Base-by-base conservation (phyloP, 2,113 vertebrate species). In the Dryoscopus gambensis region DNA sequence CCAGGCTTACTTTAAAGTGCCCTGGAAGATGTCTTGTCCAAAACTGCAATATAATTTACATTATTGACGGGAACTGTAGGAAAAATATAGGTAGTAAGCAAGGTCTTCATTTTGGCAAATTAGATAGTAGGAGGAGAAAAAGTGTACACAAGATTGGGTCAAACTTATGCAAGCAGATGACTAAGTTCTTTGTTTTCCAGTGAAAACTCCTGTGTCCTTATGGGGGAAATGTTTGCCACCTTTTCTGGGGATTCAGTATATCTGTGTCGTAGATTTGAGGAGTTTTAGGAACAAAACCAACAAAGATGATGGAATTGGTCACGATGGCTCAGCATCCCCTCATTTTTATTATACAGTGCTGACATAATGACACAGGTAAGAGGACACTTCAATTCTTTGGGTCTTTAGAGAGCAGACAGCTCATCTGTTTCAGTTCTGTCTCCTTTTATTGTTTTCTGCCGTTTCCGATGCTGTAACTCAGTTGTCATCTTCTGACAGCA, bases 321-420 rank as follows among this genome's bases (percentile, higher is more conserved):
- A 50, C 4, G 4, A 23, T 62, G 18, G 47, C 47, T 94, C 52
- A 31, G 25, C n/a, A 19, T 5, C 39, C 21, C 35, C 47, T 64
- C 18, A 10, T 78, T 89, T 93, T 93, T 93, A n/a, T 94, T 87
- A 47, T 19, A 35, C 22, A 5, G 6, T 76, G 57, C 77, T 93
- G 78, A 79, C 37, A 49, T n/a, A 40, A 56, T 59, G 69, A 39
- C 35, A 24, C 0, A 1, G 55, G 28, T 67, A 84, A 74, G 63
- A 86, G 21, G 31, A 52, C 23, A 68, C 55, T 35, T 77, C 35
- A 23, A 0, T 89, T 91, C 33, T 71, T 60, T 0, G 0, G 6
- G 56, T 75, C 60, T 74, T 95, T 6, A 44, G 55, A 67, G 47
- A 75, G 57, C 37, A 78, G 73, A 20, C 0, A 1, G 17, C 13